Evolutionary conservation across 2,113 vertebrate genomes (phyloP).

Genomic region (Xenopus borealis): DNA sequence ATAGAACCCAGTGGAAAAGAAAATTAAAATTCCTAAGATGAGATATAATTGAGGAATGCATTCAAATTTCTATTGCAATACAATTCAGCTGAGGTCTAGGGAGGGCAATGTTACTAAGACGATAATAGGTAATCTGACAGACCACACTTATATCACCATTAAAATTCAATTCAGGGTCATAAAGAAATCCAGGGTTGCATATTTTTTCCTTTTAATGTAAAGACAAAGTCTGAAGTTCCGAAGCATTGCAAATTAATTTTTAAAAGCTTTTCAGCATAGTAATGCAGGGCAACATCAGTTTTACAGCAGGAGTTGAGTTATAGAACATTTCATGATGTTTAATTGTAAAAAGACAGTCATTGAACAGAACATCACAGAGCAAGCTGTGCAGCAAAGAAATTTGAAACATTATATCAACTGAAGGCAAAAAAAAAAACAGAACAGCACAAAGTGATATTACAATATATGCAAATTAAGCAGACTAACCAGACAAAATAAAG

Average conservation of each 20-base stretch:
- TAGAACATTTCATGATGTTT: constrained; percentile 46
- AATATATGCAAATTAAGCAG: not conserved
- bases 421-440: constrained; percentile 47
- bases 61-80: constrained; percentile 32
- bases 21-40: constrained; percentile 3
- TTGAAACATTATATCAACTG: constrained; percentile 40
- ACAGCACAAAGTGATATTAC: constrained; percentile 27
- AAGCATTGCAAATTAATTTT: constrained; percentile 40
- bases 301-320: constrained; percentile 28
- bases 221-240: constrained; percentile 34
- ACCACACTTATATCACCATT: constrained; percentile 27
- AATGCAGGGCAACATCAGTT: constrained; percentile 37
- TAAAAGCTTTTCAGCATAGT: constrained; percentile 40
- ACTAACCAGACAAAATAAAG: not conserved
- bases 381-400: constrained; percentile 25
- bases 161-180: constrained; percentile 36
- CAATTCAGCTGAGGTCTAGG: constrained; percentile 31
- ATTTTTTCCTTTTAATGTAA: constrained; percentile 34
- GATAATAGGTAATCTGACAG: constrained; percentile 32
- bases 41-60: constrained; percentile 16
- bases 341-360: constrained; percentile 39
- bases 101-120: constrained; percentile 25
- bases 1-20: constrained; percentile 24
- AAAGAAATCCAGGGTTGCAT: constrained; percentile 25
- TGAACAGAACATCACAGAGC: constrained; percentile 44